A percentile compares a stretch with the other conserved stretches of the same genome.
Conservation (phyloP, 2,113 vertebrate genomes). For the Miniopterus natalensis region DNA sequence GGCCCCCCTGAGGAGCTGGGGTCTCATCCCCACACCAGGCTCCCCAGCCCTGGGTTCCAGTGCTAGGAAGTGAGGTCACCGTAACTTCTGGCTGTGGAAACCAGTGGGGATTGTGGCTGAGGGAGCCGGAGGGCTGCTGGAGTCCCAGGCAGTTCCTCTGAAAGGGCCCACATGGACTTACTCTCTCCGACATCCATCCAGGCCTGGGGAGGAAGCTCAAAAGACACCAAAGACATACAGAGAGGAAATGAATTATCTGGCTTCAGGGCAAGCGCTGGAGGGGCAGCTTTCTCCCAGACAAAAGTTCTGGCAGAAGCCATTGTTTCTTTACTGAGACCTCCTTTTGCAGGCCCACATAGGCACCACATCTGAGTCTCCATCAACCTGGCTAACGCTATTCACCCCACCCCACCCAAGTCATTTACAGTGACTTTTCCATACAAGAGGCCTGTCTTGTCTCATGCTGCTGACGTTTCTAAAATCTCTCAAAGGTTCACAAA, state of each 20-base stretch:
- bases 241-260: not conserved
- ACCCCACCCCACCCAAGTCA: not conserved
- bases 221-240: not conserved
- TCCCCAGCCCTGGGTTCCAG: no score
- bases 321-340: not conserved
- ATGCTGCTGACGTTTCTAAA: not conserved
- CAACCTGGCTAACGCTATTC: not conserved
- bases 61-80: no score
- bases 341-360: not conserved
- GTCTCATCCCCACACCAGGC: not conserved
- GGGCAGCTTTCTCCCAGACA: not conserved
- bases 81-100: not conserved
- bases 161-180: not conserved
- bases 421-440: not conserved
- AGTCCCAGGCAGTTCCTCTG: not conserved
- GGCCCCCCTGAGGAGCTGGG: not conserved
- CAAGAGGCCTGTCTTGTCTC: not conserved
- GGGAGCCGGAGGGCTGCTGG: not conserved
- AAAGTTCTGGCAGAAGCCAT: not conserved
- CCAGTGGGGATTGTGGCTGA: not conserved
- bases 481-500: not conserved
- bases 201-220: not conserved
- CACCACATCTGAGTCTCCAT: not conserved
- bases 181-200: not conserved
- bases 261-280: not conserved